These are phyloP conservation scores for Teleogryllus occipitalis DNA, from an alignment of 1,140 invertebrate species.

Conservation along the genomic window DNA sequence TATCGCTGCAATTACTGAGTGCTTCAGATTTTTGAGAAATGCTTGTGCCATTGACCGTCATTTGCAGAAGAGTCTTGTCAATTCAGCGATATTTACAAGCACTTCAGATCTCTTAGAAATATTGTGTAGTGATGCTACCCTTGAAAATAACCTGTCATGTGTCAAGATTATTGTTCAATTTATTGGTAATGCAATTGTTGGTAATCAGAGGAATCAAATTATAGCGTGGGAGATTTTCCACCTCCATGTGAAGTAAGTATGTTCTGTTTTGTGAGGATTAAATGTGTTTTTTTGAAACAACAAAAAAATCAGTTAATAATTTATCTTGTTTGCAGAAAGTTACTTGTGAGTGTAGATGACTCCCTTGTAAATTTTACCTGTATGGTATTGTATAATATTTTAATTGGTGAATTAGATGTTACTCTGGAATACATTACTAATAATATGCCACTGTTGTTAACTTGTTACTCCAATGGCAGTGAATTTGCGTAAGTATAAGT, in stretches of 20 bases:
- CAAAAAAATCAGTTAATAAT: background rate
- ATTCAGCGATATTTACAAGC: background rate
- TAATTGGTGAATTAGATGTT: background rate
- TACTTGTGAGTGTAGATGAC: background rate
- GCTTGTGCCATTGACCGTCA: background rate
- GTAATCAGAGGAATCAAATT: background rate
- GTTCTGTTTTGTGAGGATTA: background rate
- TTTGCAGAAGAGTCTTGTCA: background rate
- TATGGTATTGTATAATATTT: background rate
- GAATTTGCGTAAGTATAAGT: background rate
- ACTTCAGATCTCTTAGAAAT: background rate
- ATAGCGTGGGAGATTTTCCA: background rate
- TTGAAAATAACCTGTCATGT: background rate
- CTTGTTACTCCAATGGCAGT: background rate
- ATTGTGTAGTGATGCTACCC: background rate
- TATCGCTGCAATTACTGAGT: background rate
- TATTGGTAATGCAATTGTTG: background rate
- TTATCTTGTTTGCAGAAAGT: background rate
- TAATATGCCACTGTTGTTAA: background rate
- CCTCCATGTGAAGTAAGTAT: background rate
- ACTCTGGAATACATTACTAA: background rate
- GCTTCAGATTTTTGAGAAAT: background rate
- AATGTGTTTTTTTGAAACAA: background rate
- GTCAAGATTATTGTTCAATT: background rate
- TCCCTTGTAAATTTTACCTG: background rate